Evolutionary conservation across 2,797 vertebrate genomes (phyloP).

Genomic region (Propithecus perrieri): DNA sequence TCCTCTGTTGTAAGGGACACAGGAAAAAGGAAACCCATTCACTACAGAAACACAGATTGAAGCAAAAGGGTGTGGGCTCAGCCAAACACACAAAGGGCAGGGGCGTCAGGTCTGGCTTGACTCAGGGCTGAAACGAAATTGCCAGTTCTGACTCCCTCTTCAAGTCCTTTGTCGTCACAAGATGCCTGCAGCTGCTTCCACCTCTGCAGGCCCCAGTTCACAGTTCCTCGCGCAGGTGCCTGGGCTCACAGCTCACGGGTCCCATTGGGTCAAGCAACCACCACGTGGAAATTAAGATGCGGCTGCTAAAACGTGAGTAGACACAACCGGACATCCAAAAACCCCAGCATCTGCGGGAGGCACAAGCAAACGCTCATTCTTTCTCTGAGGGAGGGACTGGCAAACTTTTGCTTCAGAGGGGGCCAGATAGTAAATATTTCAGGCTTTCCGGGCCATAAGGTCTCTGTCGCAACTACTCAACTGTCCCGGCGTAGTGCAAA

Average conservation of each 20-base stretch:
- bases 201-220: not conserved
- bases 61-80: not conserved
- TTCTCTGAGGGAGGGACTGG: not conserved
- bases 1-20: not conserved
- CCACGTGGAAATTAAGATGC: not conserved
- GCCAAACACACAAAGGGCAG: not conserved
- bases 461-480: not conserved
- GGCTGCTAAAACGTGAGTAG: not conserved
- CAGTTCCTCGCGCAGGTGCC: not conserved
- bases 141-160: not conserved
- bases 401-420: not conserved
- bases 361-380: not conserved
- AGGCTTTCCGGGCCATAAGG: not conserved
- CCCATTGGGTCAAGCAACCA: not conserved
- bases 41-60: not conserved
- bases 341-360: not conserved
- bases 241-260: fast-evolving
- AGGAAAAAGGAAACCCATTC: not conserved
- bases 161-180: not conserved
- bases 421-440: constrained; percentile 2
- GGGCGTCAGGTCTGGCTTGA: not conserved
- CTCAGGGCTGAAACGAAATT: not conserved
- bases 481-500: not conserved
- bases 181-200: not conserved
- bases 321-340: not conserved